Evolutionary conservation across 2,888 invertebrate genomes (phyloP), one percentile per base, ranked within the genome.

Genomic region (Hybos culiciformis): DNA sequence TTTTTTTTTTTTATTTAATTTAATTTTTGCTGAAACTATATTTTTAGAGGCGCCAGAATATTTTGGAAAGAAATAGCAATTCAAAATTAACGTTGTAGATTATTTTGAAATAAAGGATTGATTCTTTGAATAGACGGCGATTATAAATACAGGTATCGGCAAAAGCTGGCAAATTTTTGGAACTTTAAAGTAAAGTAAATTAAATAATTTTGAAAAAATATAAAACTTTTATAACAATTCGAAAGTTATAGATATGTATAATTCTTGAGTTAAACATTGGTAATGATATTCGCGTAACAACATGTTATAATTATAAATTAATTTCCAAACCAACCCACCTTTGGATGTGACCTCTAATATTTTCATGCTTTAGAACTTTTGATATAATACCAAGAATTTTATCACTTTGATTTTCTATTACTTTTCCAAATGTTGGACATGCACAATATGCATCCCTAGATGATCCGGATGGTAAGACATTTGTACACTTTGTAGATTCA

Each of bases 401-500:
- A 49, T 75, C 70, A 5, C 77, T 74, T 59, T 85, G 75, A 37
- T 70, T 61, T 46, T 73, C 73, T 53, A 82, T 72, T 7, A 80
- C 70, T 50, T 73, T 70, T 29, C 77, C 73, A 57, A 88, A 91
- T 15, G 78, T 75, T 5, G 81, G 75, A 60, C 79, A 82, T n/a
- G 83, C 82, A 41, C 76, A 74, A 56, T 83, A 87, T 46, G 81
- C 75, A 53, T 81, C 76, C 59, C 78, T 80, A 36, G 85, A 77
- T 31, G 74, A 66, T 29, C 79, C 82, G 34, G 70, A 65, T 0
- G 91, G 90, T 48, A 90, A 68, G 14, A 70, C 68, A 60, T 87
- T 88, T 1, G 83, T 73, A 14, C 72, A 67, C 59, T 75, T 78
- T 11, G 83, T 80, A 5, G 82, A 78, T 57, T 75, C 75, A 53